Base-by-base conservation (phyloP, 2,888 invertebrate genomes). In the Pachliopta kotzebuea region DNA sequence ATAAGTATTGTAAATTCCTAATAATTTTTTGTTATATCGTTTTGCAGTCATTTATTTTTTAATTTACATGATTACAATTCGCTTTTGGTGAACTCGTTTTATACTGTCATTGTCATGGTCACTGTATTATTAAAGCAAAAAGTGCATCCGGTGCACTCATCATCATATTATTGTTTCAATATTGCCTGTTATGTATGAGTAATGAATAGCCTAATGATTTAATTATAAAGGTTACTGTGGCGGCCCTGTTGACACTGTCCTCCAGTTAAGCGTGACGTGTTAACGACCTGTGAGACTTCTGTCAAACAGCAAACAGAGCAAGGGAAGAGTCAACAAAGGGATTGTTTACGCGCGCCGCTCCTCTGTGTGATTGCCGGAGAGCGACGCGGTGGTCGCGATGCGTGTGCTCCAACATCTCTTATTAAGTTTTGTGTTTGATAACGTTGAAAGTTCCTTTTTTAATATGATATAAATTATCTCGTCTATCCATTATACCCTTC, bases 251-350 rank as follows among this genome's bases (percentile, higher is more conserved):
- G 73, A 74, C 76, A 75, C 72, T 77, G 77, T 81, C 74, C 76
- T 77, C 75, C 80, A 83, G 85, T 88, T 85, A 86, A 83, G 80
- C 79, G 79, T 83, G 85, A 87, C 77, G 83, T 86, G 89, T 83
- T 90, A 91, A 91, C 85, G 87, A 90, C 88, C 89, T 88, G 90
- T 88, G 88, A 88, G 87, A 88, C 81, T 86, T 90, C 88, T 89
- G 90, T 89, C 90, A 90, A 90, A 90, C 85, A 83, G 82, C 81
- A 90, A 90, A 90, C 88, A 90, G 72, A 75, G 69, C 71, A 74
- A 77, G 79, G 74, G 74, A 69, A 80, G 73, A 71, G 81, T 73
- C 85, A 86, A 88, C 87, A 87, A 75, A 71, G 77, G 74, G 62
- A 69, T 84, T 84, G 86, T 86, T 86, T 81, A 71, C 69, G 68